Conservation (phyloP, 2,113 vertebrate species). For the Aramus guarauna region DNA sequence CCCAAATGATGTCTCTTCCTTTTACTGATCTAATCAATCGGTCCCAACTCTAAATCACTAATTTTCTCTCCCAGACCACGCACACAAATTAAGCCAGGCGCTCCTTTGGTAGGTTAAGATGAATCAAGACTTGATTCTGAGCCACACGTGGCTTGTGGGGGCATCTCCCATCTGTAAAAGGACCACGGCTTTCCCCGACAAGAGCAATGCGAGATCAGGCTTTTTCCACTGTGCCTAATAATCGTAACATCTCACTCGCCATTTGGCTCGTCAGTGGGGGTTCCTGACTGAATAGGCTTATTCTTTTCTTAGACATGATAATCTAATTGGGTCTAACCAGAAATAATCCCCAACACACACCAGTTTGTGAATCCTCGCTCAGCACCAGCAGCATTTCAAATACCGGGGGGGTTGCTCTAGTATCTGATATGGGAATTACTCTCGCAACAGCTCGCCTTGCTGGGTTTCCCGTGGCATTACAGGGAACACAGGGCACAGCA, state of each 20-base stretch:
- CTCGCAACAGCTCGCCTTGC: neutral
- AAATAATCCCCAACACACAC: slow-evolving; percentile 42
- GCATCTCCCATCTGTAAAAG: neutral
- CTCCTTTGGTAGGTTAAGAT: rapidly evolving
- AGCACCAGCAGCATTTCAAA: neutral
- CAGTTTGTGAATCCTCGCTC: neutral
- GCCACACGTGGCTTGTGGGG: neutral
- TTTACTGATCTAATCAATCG: neutral
- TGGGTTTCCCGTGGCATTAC: neutral
- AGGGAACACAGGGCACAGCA: neutral
- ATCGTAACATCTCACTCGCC: slow-evolving; percentile 38
- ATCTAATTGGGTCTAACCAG: slow-evolving; percentile 60
- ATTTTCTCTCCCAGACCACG: neutral
- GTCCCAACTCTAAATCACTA: neutral
- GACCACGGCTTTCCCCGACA: neutral
- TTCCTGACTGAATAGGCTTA: slow-evolving; percentile 30
- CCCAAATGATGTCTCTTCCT: neutral
- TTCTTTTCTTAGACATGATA: slow-evolving; percentile 57
- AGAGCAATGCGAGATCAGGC: neutral
- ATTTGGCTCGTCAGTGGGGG: slow-evolving; percentile 34
- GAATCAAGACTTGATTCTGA: neutral
- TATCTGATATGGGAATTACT: neutral
- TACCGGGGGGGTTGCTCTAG: neutral
- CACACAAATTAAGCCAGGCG: neutral
- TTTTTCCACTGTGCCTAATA: neutral